phyloP scores from a whole-genome alignment of 2,113 vertebrate species.

The Uropsilus gracilis region DNA sequence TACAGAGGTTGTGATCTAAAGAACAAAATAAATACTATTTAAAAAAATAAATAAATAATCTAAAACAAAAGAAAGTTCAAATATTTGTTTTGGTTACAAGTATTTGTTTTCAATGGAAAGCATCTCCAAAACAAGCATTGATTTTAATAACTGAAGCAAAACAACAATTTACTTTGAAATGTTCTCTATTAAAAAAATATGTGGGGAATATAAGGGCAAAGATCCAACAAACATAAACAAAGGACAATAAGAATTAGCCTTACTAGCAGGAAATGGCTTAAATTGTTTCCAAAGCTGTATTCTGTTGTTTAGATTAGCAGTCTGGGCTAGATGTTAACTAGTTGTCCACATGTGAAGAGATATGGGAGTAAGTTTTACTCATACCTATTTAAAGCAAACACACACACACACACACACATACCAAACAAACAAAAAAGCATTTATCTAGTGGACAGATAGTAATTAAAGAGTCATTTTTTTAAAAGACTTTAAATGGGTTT shows the following conservation, averaged over 20 bases:
- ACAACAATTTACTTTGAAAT: constrained; percentile 29
- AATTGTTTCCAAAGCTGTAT: constrained; percentile 20
- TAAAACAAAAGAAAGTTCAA: not conserved
- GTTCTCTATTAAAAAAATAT: constrained; percentile 28
- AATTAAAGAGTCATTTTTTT: not conserved
- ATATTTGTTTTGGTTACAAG: constrained; percentile 46
- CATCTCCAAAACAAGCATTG: constrained; percentile 1
- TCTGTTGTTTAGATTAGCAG: not conserved
- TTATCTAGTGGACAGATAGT: not conserved
- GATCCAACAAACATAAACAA: constrained; percentile 10
- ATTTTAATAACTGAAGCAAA: constrained; percentile 39
- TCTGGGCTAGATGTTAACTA: constrained; percentile 28
- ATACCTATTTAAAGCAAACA: not conserved
- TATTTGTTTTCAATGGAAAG: constrained; percentile 51
- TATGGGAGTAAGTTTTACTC: not conserved
- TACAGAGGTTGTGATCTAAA: no score
- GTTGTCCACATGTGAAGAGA: not conserved
- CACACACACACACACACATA: no score
- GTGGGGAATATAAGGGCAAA: not conserved
- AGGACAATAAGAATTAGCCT: constrained; percentile 27
- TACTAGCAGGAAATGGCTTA: constrained; percentile 31
- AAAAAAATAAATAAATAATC: no score
- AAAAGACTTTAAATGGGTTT: constrained; percentile 5
- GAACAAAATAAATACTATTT: no score
- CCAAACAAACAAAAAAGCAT: not conserved